Conservation (phyloP, 2,888 invertebrate genomes). For the Sericinus montela region DNA sequence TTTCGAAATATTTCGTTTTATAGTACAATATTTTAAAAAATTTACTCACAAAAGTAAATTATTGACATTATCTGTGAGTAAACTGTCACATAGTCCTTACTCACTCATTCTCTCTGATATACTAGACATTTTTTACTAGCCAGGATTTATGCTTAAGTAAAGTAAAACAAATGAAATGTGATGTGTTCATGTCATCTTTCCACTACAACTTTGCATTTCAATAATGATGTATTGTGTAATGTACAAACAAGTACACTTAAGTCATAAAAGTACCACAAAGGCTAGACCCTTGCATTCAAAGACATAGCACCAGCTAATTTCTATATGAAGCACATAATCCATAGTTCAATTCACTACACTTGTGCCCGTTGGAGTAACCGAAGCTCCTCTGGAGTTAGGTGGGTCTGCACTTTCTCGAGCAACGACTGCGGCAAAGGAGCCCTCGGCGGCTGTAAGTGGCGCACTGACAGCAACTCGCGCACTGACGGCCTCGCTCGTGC, state of each 20-base stretch:
- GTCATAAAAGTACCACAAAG: background rate
- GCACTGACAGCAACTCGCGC: slow-evolving; percentile 81
- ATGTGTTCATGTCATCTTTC: no score
- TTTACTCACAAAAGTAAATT: no score
- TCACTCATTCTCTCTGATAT: no score
- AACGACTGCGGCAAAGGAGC: slow-evolving; percentile 37
- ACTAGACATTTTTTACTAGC: no score
- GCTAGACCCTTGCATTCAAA: no score
- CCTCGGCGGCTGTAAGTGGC: slow-evolving; percentile 36
- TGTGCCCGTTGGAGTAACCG: slow-evolving; percentile 46
- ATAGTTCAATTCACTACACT: slow-evolving; percentile 22
- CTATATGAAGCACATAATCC: background rate
- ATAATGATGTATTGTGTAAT: background rate
- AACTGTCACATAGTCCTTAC: no score
- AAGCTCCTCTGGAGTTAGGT: slow-evolving; percentile 46
- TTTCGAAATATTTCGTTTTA: no score
- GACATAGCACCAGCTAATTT: background rate
- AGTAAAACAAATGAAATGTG: no score
- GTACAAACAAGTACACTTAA: background rate
- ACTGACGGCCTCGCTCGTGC: slow-evolving; percentile 86
- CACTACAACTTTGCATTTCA: no score
- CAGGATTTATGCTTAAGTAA: no score
- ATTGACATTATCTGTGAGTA: no score
- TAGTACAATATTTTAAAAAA: no score
- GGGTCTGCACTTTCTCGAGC: slow-evolving; percentile 42